Evolutionary conservation across 2,797 vertebrate genomes (phyloP).

Genomic region (Phyllotis vaccarum): DNA sequence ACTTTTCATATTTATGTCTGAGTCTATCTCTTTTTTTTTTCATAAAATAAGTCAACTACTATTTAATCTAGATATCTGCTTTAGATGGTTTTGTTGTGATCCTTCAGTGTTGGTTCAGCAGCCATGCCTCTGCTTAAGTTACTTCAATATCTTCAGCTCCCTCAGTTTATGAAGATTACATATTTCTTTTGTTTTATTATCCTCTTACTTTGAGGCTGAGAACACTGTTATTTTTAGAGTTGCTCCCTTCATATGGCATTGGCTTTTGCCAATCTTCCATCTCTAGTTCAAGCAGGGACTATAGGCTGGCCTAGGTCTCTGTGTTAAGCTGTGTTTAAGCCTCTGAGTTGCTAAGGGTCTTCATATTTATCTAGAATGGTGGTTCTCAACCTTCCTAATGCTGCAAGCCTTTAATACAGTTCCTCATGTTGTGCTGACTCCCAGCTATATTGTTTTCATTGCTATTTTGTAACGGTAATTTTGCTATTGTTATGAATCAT

Average conservation of each 20-base stretch:
- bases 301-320: neutral
- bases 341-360: neutral
- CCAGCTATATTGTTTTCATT: neutral
- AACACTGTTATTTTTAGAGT: neutral
- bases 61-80: neutral
- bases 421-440: neutral
- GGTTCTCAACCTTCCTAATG: neutral
- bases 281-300: neutral
- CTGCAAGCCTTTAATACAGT: neutral
- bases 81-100: neutral
- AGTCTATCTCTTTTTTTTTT: neutral
- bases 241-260: neutral
- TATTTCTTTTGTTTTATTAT: neutral
- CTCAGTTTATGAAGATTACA: neutral
- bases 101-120: neutral
- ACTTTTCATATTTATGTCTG: neutral
- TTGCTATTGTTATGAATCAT: neutral
- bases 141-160: neutral
- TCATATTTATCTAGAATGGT: neutral
- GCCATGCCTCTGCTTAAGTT: neutral
- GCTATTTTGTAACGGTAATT: neutral
- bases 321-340: neutral
- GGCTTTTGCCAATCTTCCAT: neutral
- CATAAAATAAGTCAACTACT: neutral
- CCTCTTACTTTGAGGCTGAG: neutral